Evolutionary conservation across 1,140 invertebrate species (phyloP).

Genomic region (Sminthurinus signatus): DNA sequence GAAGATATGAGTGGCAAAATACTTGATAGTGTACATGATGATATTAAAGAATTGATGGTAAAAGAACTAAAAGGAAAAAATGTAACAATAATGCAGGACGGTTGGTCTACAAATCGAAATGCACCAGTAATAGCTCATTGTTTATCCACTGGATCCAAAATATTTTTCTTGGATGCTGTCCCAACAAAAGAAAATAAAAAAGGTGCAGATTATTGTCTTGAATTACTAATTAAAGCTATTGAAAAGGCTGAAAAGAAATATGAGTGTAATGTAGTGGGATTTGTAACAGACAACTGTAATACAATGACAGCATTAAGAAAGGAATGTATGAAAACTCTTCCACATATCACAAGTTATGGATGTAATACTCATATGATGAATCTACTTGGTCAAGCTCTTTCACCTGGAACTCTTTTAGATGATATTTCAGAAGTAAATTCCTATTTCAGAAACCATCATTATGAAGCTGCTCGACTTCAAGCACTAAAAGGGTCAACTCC

Average conservation of each 20-base stretch:
- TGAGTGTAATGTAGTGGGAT: not conserved
- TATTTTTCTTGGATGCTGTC: slow-evolving; percentile 20
- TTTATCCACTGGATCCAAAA: not conserved
- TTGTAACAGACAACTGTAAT: slow-evolving; percentile 27
- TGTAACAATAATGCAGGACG: slow-evolving; percentile 24
- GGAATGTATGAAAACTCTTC: not conserved
- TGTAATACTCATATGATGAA: slow-evolving; percentile 27
- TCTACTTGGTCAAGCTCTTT: slow-evolving; percentile 12
- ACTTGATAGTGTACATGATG: not conserved
- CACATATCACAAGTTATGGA: slow-evolving; percentile 11
- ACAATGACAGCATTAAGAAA: slow-evolving; percentile 7
- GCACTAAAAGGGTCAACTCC: not conserved
- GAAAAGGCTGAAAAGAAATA: not conserved
- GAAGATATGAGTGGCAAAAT: not conserved
- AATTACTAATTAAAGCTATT: not conserved
- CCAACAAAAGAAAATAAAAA: slow-evolving; percentile 12
- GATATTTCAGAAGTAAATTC: slow-evolving; percentile 11
- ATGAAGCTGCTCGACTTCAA: slow-evolving; percentile 7
- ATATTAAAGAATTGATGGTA: not conserved
- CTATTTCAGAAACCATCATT: slow-evolving; percentile 16
- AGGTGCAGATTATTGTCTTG: slow-evolving; percentile 13
- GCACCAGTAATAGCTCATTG: slow-evolving; percentile 17
- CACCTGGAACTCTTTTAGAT: not conserved
- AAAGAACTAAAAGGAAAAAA: not conserved
- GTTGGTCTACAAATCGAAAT: slow-evolving; percentile 12